These are phyloP conservation scores for Myotis vivesi DNA, from an alignment of 2,797 vertebrate genomes.

Conservation along the genomic window DNA sequence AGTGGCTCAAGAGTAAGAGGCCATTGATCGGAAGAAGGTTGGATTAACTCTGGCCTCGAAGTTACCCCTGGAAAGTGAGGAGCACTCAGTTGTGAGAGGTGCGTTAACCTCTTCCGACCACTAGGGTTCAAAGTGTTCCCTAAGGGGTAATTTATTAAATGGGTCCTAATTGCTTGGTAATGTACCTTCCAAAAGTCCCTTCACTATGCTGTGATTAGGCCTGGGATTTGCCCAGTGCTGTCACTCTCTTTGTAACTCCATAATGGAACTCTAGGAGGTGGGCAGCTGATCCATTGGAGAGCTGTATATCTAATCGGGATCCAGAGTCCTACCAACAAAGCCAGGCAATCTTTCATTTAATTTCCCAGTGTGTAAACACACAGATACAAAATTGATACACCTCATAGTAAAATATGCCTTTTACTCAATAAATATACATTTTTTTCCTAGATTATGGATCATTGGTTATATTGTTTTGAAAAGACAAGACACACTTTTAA, in stretches of 20 bases:
- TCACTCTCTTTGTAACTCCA: conserved; percentile 67
- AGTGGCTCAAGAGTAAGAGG: conserved; percentile 65
- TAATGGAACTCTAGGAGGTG: conserved; percentile 53
- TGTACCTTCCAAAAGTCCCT: conserved; percentile 78
- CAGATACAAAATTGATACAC: not conserved
- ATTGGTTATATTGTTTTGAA: not conserved
- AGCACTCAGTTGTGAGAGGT: conserved; percentile 61
- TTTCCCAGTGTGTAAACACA: not conserved
- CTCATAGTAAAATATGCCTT: not conserved
- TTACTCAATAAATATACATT: not conserved
- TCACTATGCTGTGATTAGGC: conserved; percentile 73
- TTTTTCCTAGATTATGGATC: not conserved
- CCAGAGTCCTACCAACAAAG: conserved; percentile 23
- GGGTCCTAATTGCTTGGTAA: conserved; percentile 78
- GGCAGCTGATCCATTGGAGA: conserved; percentile 40
- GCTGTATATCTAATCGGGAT: not conserved
- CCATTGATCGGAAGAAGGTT: conserved; percentile 57
- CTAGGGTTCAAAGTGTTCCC: conserved; percentile 78
- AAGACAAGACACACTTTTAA: not conserved
- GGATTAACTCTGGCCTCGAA: conserved; percentile 70
- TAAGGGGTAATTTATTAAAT: conserved; percentile 81
- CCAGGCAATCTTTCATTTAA: conserved; percentile 27
- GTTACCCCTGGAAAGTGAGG: conserved; percentile 68
- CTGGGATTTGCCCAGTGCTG: conserved; percentile 70
- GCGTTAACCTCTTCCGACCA: conserved; percentile 79